A percentile compares a stretch with the other conserved stretches of the same genome.
Conservation (phyloP, 23 tunicate species). For the Oikopleura vanhoeffeni region DNA sequence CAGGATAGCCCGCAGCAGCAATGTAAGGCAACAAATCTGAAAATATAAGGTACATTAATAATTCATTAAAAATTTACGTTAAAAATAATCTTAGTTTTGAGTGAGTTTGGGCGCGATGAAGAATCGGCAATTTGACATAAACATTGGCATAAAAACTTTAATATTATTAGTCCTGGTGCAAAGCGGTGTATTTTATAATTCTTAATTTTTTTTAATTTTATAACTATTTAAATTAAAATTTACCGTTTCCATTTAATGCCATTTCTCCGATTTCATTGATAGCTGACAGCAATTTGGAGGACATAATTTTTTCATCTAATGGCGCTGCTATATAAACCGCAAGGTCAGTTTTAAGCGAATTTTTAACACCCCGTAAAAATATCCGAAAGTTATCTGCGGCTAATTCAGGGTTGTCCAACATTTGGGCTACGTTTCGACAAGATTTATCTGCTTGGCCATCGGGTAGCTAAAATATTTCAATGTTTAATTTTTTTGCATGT, state of each 20-base stretch:
- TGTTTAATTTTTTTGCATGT: too few species aligned
- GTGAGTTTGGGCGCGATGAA: too few species aligned
- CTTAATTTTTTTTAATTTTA: too few species aligned
- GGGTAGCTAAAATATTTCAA: conserved; percentile 5
- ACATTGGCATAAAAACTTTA: too few species aligned
- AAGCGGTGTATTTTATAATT: too few species aligned
- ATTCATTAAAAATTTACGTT: too few species aligned
- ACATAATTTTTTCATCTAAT: background rate
- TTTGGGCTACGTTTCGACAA: conserved; percentile 15
- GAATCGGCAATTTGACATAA: too few species aligned
- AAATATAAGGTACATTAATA: background rate
- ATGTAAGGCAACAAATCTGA: background rate
- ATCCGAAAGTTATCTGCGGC: conserved; percentile 11
- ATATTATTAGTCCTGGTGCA: too few species aligned
- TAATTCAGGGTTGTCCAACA: conserved; percentile 12
- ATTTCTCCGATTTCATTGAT: background rate
- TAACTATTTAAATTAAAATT: too few species aligned
- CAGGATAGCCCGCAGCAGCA: background rate
- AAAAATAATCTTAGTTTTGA: too few species aligned
- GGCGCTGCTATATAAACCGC: conserved; percentile 1
- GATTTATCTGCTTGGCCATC: conserved; percentile 12
- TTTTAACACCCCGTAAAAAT: background rate
- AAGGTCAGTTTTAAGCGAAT: background rate
- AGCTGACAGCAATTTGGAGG: background rate
- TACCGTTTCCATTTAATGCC: background rate